Evolutionary conservation across 2,797 vertebrate species (phyloP), one percentile per base, ranked within the genome.

Genomic region (Leptodactylus fallax): DNA sequence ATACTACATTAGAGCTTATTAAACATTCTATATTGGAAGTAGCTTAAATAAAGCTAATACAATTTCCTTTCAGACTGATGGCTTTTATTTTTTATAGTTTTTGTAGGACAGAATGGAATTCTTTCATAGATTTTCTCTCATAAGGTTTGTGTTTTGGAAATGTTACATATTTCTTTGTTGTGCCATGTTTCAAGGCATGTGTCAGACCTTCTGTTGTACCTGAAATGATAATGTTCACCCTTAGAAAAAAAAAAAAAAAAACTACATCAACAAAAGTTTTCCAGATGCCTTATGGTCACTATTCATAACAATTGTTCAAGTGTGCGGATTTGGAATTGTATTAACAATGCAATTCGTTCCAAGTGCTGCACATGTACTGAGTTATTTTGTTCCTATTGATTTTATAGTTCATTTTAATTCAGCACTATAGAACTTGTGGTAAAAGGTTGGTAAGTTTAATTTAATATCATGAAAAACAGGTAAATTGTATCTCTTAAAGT

Each of bases 231-330:
- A 63, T n/a, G n/a, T n/a, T n/a, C n/a, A n/a, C n/a, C n/a, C n/a
- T n/a, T n/a, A n/a, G n/a, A n/a, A 3, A 72, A 19, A 53, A 76
- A n/a, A n/a, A n/a, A n/a, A n/a, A n/a, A n/a, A n/a, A 53, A 13
- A 6, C 49, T 77, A 6, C 36, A 72, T 47, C 17, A 72, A 47
- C 25, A 45, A 45, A 72, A 72, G 7, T 19, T 72, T 1, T 72
- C 5, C 19, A 47, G 36, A 19, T 47, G 36, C 19, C 9, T 23
- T 77, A 53, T n/a, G 19, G 21, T 77, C 21, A 51, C 19, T 51
- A 77, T 77, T 77, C 74, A 77, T 77, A n/a, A 77, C n/a, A 51
- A 16, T n/a, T 77, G 21, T n/a, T 77, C 21, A 12, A 77, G 16
- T 53, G 61, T n/a, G n/a, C 21, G 12, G n/a, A n/a, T 19, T 16